A percentile compares a stretch with the other conserved stretches of the same genome.
These are phyloP conservation scores for Otolemur crassicaudatus DNA, from an alignment of 2,797 vertebrate genomes.

Conservation along the genomic window DNA sequence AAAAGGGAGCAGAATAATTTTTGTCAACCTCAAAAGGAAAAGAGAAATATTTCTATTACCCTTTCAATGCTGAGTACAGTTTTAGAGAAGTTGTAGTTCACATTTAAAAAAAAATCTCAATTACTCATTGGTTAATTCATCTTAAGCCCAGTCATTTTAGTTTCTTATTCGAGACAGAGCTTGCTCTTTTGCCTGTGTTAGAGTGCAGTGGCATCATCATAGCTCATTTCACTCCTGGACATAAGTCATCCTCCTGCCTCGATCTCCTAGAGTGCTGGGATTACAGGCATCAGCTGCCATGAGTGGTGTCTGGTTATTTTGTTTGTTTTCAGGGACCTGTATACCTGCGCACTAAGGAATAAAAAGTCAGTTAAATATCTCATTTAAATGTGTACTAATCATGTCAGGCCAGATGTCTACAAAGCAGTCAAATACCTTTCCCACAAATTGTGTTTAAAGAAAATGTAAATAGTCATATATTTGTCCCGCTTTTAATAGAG, in stretches of 20 bases:
- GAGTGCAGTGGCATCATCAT: neutral
- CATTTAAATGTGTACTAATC: conserved; percentile 17
- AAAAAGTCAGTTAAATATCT: conserved; percentile 28
- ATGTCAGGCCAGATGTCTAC: neutral
- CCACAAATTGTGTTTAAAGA: conserved; percentile 36
- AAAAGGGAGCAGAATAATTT: no score
- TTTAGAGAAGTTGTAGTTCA: no score
- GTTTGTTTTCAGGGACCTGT: neutral
- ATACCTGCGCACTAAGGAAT: neutral
- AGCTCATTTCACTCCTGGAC: neutral
- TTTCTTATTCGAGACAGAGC: neutral
- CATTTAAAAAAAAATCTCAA: no score
- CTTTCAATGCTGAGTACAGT: no score
- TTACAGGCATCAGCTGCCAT: neutral
- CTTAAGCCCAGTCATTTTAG: no score
- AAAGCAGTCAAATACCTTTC: neutral
- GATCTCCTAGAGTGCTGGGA: neutral
- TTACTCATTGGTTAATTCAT: no score
- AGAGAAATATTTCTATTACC: no score
- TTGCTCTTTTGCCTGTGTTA: neutral
- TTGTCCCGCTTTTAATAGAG: neutral
- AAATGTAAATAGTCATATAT: neutral
- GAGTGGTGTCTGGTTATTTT: neutral
- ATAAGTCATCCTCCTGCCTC: neutral
- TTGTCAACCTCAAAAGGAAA: no score